Evolutionary conservation across 2,113 vertebrate genomes (phyloP).

Genomic region (Pelodiscus sinensis): DNA sequence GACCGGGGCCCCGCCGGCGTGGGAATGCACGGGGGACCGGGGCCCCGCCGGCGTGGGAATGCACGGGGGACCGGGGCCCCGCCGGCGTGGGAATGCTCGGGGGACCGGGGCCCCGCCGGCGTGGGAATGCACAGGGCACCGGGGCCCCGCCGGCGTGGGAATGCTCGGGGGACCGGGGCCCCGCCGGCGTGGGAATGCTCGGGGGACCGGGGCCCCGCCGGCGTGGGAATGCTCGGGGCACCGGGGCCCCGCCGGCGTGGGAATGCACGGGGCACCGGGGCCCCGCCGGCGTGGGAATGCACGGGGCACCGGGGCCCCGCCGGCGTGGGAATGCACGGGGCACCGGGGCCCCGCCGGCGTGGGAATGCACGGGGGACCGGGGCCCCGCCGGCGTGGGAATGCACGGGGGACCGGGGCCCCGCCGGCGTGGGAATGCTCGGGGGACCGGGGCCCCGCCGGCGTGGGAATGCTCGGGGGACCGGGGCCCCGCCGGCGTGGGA

Average conservation of each 20-base stretch:
- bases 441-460: no score
- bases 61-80: not conserved
- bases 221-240: not conserved
- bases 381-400: no score
- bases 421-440: not conserved
- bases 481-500: not conserved
- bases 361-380: not conserved
- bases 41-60: no score
- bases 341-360: not conserved
- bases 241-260: no score
- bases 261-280: not conserved
- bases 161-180: not conserved
- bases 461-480: not conserved
- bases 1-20: not conserved
- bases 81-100: not conserved
- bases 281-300: not conserved
- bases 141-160: not conserved
- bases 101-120: no score
- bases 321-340: no score
- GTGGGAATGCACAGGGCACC: not conserved
- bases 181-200: no score
- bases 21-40: not conserved
- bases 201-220: not conserved
- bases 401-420: not conserved
- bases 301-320: not conserved